Evolutionary conservation across 1,140 invertebrate genomes (phyloP), one percentile per base, ranked within the genome.

Genomic region (Scaptodrosophila lebanonensis): DNA sequence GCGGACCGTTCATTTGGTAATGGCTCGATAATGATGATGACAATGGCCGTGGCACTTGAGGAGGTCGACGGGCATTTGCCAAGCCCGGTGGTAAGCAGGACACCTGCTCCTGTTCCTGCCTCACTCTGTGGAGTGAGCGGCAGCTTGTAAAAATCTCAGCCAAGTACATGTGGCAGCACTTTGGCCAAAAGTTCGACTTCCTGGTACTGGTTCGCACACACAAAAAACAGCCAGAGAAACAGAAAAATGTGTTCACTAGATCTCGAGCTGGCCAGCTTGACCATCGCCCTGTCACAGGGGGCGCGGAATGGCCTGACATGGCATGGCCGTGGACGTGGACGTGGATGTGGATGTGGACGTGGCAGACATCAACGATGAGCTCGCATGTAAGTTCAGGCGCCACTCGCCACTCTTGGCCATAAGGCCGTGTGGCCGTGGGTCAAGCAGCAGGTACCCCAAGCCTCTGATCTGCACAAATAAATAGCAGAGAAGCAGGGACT

Each of bases 1-100:
- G 75, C 75, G 57, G 38, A 59, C 39, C 75, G 75, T 61, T 82
- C 75, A 79, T 82, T 79, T 79, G 69, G 69, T 79, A 79, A 79
- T 79, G 73, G 73, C 47, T 66, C 73, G 56, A 75, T 79, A 79
- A 79, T 79, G 75, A 79, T 48, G 71, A 42, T 58, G 29, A 35
- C 30, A 27, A 39, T n/a, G n/a, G 7, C 6, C 12, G 57, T 35
- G 65, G 45, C 51, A 56, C 43, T 72, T 76, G 70, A 75, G 70
- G 64, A 66, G 61, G 56, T 56, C 66, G 66, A 63, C 52, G 40
- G 32, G 4, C 45, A 49, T 36, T 15, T 30, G 29, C 53, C 30
- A 43, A 20, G 20, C 12, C 20, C 25, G 40, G 39, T 79, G 73
- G 73, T 72, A 76, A 63, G 40, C 44, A 45, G 18, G 32, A 67